Conservation (phyloP, 2,888 invertebrate genomes). For the Lycocerus yunnanus region DNA sequence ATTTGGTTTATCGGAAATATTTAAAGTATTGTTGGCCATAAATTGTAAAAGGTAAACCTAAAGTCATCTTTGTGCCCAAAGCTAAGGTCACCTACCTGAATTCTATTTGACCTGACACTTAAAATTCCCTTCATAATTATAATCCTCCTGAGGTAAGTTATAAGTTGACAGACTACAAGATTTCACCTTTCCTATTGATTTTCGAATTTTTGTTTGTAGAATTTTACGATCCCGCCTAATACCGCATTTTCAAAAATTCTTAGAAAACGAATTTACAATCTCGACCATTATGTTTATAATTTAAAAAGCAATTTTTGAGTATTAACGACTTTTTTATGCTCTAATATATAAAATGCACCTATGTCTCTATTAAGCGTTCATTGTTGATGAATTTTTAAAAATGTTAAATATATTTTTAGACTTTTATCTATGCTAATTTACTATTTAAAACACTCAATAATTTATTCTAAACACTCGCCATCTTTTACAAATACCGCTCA, state of each 20-base stretch:
- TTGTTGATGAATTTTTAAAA: slow-evolving; percentile 8
- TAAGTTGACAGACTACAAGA: background rate
- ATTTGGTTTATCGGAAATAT: slow-evolving; percentile 4
- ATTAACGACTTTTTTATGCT: background rate
- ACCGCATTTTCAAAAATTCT: background rate
- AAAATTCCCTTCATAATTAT: slow-evolving; percentile 9
- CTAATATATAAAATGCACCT: background rate
- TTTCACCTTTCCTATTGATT: background rate
- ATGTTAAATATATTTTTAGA: slow-evolving; percentile 1
- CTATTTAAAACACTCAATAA: background rate
- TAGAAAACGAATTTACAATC: background rate
- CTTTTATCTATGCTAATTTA: background rate
- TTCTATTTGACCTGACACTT: slow-evolving; percentile 8
- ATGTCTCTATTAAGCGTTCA: slow-evolving; percentile 5
- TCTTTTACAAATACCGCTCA: background rate
- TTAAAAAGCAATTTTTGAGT: background rate
- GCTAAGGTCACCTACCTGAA: slow-evolving; percentile 26
- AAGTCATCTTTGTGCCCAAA: slow-evolving; percentile 18
- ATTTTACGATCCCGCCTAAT: background rate
- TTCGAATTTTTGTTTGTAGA: background rate
- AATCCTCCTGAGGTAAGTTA: slow-evolving; percentile 3
- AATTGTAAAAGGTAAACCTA: slow-evolving; percentile 8
- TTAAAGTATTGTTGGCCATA: slow-evolving; percentile 13
- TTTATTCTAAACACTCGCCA: background rate
- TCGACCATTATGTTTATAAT: background rate